Evolutionary conservation across 2,888 invertebrate species (phyloP), one percentile per base, ranked within the genome.

Genomic region (Oxycera nigricornis): DNA sequence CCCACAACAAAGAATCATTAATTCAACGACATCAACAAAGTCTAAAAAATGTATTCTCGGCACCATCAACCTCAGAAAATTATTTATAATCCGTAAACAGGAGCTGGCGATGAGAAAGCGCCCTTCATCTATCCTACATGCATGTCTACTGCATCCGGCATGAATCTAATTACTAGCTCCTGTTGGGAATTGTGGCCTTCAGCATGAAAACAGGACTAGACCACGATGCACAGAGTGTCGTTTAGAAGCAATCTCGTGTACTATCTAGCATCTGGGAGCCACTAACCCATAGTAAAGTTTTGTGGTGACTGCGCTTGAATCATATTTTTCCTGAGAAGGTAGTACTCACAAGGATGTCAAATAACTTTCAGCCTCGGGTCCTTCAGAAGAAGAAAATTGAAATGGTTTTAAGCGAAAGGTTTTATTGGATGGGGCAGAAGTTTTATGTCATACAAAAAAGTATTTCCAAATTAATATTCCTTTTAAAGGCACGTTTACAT

Each of bases 81-180:
- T 72, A 75, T 75, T 75, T 75, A 72, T 72, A 72, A 75, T 39
- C 74, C 72, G 26, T 72, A 41, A 41, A 65, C n/a, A 28, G 11
- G 31, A 9, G 20, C 22, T 20, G 11, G 3, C 17, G 14, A 11
- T n/a, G 20, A 22, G 17, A 17, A 55, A 31, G 20, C 9, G 65
- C 55, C 24, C 11, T 11, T 46, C 6, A 2, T 14, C 4, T 17
- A 46, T 46, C 14, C 46, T 61, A 26, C 11, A 39, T 22, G 22
- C 70, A 70, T 73, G 67, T 75, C 68, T 35, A 59, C 50, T 20
- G 67, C 73, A 73, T 61, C 70, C 73, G 68, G 73, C 68, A 62
- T 73, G 73, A 75, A 75, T 73, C 75, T 75, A 75, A 75, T 75
- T 75, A 75, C 62, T 57, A 50, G 24, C 55, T 73, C 24, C 70